Base-by-base conservation (phyloP, 2,888 invertebrate species). In the Odontocolon sp. region DNA sequence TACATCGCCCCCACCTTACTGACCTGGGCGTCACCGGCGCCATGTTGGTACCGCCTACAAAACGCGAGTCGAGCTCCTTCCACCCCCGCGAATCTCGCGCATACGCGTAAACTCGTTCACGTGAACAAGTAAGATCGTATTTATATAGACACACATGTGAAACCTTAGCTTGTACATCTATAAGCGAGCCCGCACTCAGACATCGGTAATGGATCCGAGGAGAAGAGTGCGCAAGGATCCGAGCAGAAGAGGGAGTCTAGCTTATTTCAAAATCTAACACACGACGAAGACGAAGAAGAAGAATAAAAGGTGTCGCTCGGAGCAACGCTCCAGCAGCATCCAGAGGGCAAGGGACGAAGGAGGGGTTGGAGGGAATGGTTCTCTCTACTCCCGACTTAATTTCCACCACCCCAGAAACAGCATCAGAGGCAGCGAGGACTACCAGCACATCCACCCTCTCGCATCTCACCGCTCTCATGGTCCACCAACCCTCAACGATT, bases 11-110 rank as follows among this genome's bases (percentile, higher is more conserved):
- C 88, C 87, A 87, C 87, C 72, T 66, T 0, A 9, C 11, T 3
- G 61, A 26, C 52, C 81, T 85, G 85, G 88, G 85, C 84, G 87
- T 85, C 83, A 80, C 83, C 72, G 83, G 84, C 86, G 88, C 89
- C 88, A 88, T 89, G 85, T 88, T 89, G 87, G 88, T 87, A 84
- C 87, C 89, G 88, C 89, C 89, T 85, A 87, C 87, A 81, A 84
- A 81, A 81, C 83, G 67, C 83, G 83, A 83, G 82, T 82, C 80
- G 80, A 84, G 81, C 81, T 72, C 72, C 77, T 83, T 85, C 83
- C 84, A 81, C 79, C 84, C 83, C 86, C 83, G 77, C 80, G 69
- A 69, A 80, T 73, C 61, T 74, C 66, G 68, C 77, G 80, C 82
- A 79, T 81, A 81, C 83, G 80, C 72, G 70, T 70, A 54, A 79